Base-by-base conservation (phyloP, 2,888 invertebrate species). In the Brachyptera risi region DNA sequence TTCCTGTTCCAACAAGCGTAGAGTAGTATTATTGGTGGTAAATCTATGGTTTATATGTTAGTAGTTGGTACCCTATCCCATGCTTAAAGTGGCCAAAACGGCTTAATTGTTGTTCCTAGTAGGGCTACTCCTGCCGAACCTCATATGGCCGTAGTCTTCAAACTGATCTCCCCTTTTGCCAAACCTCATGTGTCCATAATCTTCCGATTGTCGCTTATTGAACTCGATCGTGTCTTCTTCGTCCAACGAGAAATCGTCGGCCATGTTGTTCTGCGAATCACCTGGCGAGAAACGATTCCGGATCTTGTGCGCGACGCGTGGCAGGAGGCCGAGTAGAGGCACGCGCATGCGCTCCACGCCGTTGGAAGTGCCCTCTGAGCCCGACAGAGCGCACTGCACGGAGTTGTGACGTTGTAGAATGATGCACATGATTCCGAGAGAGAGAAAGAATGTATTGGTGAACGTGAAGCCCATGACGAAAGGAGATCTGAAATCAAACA, bases 101-200 rank as follows among this genome's bases (percentile, higher is more conserved):
- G n/a, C n/a, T n/a, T n/a, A n/a, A n/a, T n/a, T n/a, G n/a, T n/a
- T n/a, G n/a, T n/a, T n/a, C n/a, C n/a, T n/a, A n/a, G n/a, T n/a
- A n/a, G n/a, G n/a, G n/a, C n/a, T 31, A 24, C 56, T 82, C 64
- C 86, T 78, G 11, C 88, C 88, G 69, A 87, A 88, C 64, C 88
- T 75, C 76, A 88, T 79, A 68, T 88, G 87, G 1, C 88, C 88
- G 68, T 88, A 89, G 71, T 88, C 88, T 66, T 88, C 87, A 67
- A 86, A 87, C 19, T 82, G 78, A 38, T 85, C 85, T n/a, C n/a
- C n/a, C 1, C 84, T 78, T 68, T 83, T 83, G 2, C 83, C 83
- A 68, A 83, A 83, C 67, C 83, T 66, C 71, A 84, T 75, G 70
- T 87, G 76, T 1, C 80, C 83, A 67, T 84, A 85, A 70, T 85